Percentiles rank a stretch among this genome's conserved stretches.
Conservation (phyloP, 2,888 invertebrate species). For the Drosophila cyrtoloma region DNA sequence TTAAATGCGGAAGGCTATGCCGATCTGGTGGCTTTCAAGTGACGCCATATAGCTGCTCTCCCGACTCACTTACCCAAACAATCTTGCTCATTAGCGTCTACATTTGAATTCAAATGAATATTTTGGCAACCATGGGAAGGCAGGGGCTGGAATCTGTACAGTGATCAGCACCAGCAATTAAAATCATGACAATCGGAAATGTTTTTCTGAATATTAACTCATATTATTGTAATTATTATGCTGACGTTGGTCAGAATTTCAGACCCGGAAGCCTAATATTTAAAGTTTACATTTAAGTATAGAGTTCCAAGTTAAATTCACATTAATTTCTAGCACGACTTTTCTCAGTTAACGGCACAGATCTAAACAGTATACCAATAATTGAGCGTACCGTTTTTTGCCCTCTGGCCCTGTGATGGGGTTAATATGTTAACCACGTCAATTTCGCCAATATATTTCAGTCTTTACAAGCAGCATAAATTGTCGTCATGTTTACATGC, state of each 20-base stretch:
- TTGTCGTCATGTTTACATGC: conserved; percentile 69
- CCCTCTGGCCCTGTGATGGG: conserved; percentile 10
- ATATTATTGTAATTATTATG: not conserved
- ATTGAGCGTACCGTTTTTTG: conserved; percentile 11
- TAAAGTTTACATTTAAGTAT: not conserved
- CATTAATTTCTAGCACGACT: not conserved
- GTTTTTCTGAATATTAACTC: not conserved
- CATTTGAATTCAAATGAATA: conserved; percentile 38
- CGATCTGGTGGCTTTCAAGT: conserved; percentile 18
- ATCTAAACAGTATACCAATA: conserved; percentile 1
- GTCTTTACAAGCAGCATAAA: conserved; percentile 64
- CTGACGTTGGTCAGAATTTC: not conserved
- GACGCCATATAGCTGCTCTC: conserved; percentile 38
- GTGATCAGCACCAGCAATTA: not conserved
- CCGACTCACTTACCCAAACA: conserved; percentile 6
- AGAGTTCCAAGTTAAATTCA: not conserved
- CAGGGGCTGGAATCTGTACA: not conserved
- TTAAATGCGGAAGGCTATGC: conserved; percentile 43
- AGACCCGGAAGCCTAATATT: not conserved
- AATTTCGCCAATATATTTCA: conserved; percentile 45
- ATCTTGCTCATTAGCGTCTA: conserved; percentile 35
- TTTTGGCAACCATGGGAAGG: not conserved
- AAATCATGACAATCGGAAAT: not conserved
- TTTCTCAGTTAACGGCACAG: conserved; percentile 22
- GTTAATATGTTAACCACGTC: conserved; percentile 34